Base-by-base conservation (phyloP, 2,888 invertebrate genomes). In the Leptura quadrifasciata region DNA sequence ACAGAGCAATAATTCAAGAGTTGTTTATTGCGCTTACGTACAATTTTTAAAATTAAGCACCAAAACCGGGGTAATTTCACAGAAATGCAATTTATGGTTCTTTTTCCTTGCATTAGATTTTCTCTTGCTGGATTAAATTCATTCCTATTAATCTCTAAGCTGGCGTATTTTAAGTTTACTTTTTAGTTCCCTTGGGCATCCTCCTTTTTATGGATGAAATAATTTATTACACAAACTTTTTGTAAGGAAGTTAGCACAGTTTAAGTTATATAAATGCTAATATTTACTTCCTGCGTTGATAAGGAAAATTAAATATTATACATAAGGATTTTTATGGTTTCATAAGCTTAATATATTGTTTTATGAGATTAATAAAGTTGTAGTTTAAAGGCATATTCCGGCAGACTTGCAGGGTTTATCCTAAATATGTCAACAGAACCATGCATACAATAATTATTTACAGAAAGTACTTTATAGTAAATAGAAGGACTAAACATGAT, bases 251-350 rank as follows among this genome's bases (percentile, higher is more conserved):
- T 20, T 39, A 20, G 35, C 20, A 39, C n/a, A 18, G 39, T 15
- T 63, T 63, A 63, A 39, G 18, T 63, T 63, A 63, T 5, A 18
- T 18, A 35, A 63, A 39, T 63, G 63, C 63, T 63, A 63, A 63
- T 63, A 63, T 63, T 63, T 63, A 63, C 63, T 35, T 39, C 63
- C 63, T 63, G 18, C 18, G 18, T 20, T 17, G 20, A 60, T 31
- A 63, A 63, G 12, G 10, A 35, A 39, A 47, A 47, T 47, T 47
- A 47, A 47, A 47, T 47, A 47, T 47, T 47, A 4, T 31, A 5
- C 5, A 47, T 47, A 3, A 8, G 2, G 39, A 39, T 39, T 35
- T 35, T 61, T 20, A 63, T 63, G 12, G 18, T 39, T 35, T 18
- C 20, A n/a, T 39, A 39, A 63, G 39, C 8, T 18, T n/a, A 39